phyloP scores from a whole-genome alignment of 2,797 vertebrate species.

The Malurus leucopterus region DNA sequence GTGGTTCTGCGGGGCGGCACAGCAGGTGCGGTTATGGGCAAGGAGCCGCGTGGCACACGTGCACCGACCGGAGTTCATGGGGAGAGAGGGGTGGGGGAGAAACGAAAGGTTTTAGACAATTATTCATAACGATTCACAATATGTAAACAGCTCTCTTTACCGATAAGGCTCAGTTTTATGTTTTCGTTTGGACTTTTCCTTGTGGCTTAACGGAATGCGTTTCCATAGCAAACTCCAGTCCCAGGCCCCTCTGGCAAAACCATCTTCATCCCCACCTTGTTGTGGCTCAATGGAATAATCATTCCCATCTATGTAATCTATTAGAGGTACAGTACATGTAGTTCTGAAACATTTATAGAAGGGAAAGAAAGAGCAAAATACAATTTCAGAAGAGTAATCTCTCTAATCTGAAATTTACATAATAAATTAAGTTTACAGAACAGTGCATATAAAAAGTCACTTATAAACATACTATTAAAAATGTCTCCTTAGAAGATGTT shows the following conservation, averaged over 20 bases:
- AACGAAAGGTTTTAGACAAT: constrained; percentile 71
- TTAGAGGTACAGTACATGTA: constrained; percentile 95
- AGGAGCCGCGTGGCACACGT: constrained; percentile 43
- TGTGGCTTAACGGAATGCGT: constrained; percentile 90
- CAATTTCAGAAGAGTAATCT: constrained; percentile 64
- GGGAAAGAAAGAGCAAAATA: constrained; percentile 73
- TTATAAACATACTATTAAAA: background rate
- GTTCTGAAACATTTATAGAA: constrained; percentile 89
- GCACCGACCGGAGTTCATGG: constrained; percentile 47
- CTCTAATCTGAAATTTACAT: constrained; percentile 38
- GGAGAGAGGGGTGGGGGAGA: constrained; percentile 68
- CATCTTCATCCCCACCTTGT: constrained; percentile 97
- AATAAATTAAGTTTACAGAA: background rate
- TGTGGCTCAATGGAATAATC: constrained; percentile 97
- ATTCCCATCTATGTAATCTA: constrained; percentile 99
- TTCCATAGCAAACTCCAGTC: constrained; percentile 99
- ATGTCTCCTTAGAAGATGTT: background rate
- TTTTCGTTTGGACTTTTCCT: constrained; percentile 91
- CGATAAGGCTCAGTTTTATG: constrained; percentile 95
- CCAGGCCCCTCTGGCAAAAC: constrained; percentile 96
- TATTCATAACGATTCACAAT: constrained; percentile 20
- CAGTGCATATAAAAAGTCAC: background rate
- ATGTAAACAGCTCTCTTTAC: constrained; percentile 78
- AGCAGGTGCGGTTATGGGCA: constrained; percentile 59
- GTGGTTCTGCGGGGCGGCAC: constrained; percentile 84